Conservation (phyloP, 2,797 vertebrate genomes). For the Thripadectes ignobilis region DNA sequence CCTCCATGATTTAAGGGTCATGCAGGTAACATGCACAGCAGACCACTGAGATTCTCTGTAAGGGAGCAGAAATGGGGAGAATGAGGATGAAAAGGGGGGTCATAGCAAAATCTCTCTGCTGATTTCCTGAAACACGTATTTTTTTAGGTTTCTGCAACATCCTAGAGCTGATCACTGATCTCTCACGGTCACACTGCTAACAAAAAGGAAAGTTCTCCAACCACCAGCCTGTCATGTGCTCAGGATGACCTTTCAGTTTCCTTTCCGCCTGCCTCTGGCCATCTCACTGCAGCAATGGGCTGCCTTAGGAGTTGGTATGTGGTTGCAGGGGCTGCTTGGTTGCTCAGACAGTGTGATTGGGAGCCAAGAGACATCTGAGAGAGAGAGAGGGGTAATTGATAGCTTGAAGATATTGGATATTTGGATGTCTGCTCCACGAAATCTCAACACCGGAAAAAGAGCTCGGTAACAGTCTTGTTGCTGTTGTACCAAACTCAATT, state of each 20-base stretch:
- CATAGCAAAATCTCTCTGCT: not conserved
- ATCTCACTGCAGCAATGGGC: not conserved
- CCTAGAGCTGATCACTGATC: not conserved
- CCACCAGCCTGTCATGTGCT: not conserved
- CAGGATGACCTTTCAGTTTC: not conserved
- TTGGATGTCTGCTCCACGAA: not conserved
- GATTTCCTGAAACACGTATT: not conserved
- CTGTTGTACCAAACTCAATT: not conserved
- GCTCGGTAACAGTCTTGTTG: not conserved
- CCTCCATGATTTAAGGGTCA: not conserved
- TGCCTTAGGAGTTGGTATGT: fast-evolving
- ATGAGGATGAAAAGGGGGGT: not conserved
- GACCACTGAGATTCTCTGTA: not conserved
- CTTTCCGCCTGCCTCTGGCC: fast-evolving
- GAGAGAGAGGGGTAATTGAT: not conserved
- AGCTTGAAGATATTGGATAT: not conserved
- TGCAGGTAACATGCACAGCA: not conserved
- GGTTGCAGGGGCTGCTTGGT: not conserved
- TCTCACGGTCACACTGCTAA: fast-evolving
- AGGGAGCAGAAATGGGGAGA: not conserved
- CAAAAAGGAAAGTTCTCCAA: not conserved
- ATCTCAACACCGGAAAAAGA: not conserved
- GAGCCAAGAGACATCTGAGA: not conserved
- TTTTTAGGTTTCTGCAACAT: not conserved
- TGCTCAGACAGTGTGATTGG: fast-evolving